Evolutionary conservation across 2,888 invertebrate species (phyloP), one percentile per base, ranked within the genome.

Genomic region (Bellardia bayeri): DNA sequence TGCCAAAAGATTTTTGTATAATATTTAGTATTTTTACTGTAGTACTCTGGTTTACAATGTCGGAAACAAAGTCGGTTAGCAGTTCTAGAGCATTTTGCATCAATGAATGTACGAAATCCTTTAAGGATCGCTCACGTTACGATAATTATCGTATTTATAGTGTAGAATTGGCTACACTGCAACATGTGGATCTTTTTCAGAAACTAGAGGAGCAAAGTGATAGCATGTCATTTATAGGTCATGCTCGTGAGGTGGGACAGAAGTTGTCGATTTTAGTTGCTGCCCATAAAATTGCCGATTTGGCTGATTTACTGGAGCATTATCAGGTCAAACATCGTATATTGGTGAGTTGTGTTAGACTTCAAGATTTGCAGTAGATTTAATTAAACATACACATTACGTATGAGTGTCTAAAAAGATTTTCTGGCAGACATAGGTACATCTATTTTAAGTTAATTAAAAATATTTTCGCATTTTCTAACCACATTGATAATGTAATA

Each of bases 101-200:
- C 8, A 89, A 89, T 68, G 86, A 88, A n/a, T 87, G 89, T 16
- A 37, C 68, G 37, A 83, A 86, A 49, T 83, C 83, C 2, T 76
- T 66, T 37, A 74, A 83, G 13, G 82, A 90, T 88, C 90, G 90
- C 85, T 92, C 94, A 0, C 91, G 94, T 9, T 94, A 94, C 82
- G 94, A 94, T 81, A 89, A 92, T 82, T 94, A 94, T 86, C 92
- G 94, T 30, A 90, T 94, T 45, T 93, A 94, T 83, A 91, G 91
- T 85, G 92, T 94, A 4, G 88, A 92, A 69, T 87, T 94, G 33
- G 91, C 91, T 16, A 93, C 90, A 0, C 89, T 91, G 40, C 89
- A 92, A 7, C 94, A 94, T 51, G 91, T 94, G 1, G 89, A 92
- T 9, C 54, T 94, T 2, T 93, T 94, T 75, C 91, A 93, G 75